These are phyloP conservation scores for Ooceraea biroi DNA, from an alignment of 1,140 invertebrate species.

Conservation along the genomic window DNA sequence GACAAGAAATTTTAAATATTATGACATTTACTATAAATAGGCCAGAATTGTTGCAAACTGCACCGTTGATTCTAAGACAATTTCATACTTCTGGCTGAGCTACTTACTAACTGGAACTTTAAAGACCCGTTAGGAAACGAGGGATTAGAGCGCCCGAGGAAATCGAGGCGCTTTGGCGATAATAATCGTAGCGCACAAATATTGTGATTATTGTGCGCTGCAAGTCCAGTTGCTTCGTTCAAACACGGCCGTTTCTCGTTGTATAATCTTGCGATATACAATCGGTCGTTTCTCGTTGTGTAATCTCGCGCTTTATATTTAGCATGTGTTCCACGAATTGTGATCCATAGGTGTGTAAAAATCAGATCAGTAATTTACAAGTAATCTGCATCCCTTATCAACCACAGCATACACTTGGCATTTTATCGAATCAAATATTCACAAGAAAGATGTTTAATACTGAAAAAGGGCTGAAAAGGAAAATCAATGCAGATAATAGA, in stretches of 20 bases:
- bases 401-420: neutral
- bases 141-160: conserved; percentile 51
- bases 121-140: conserved; percentile 56
- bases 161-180: conserved; percentile 61
- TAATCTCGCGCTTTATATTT: conserved; percentile 35
- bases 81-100: conserved; percentile 38
- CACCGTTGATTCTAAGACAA: conserved; percentile 4
- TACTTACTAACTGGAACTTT: conserved; percentile 50
- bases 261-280: conserved; percentile 53
- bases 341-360: conserved; percentile 24
- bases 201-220: conserved; percentile 57
- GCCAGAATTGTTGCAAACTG: conserved; percentile 33
- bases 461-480: neutral
- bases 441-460: neutral
- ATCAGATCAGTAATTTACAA: conserved; percentile 6
- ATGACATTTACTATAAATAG: conserved; percentile 23
- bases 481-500: neutral
- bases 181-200: conserved; percentile 70
- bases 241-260: conserved; percentile 39
- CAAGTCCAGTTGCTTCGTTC: conserved; percentile 31
- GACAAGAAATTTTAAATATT: neutral
- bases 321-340: conserved; percentile 16
- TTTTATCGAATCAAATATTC: conserved; percentile 6
- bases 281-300: conserved; percentile 48
- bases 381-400: conserved; percentile 15